phyloP scores from a whole-genome alignment of 2,888 invertebrate genomes.

The Trichopoda pennipes region DNA sequence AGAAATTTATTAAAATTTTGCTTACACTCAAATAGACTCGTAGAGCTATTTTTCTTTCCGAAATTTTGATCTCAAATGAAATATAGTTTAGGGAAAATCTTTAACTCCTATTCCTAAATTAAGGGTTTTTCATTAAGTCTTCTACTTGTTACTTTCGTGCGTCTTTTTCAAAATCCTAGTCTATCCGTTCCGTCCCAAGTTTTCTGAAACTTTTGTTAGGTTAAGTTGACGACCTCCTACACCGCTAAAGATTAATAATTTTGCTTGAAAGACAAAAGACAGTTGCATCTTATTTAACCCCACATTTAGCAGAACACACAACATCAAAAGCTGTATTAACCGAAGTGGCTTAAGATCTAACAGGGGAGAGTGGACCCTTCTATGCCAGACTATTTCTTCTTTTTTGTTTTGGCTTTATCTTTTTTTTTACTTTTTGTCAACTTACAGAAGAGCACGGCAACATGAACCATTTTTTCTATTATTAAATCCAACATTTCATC shows the following conservation, averaged over 20 bases:
- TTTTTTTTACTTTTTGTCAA: slow-evolving; percentile 44
- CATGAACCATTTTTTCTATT: slow-evolving; percentile 92
- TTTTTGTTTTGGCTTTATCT: too few species aligned
- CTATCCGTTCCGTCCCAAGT: slow-evolving; percentile 16
- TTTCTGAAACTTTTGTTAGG: slow-evolving; percentile 40
- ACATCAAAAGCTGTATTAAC: slow-evolving; percentile 6
- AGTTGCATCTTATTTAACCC: slow-evolving; percentile 23
- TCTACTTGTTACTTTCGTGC: too few species aligned
- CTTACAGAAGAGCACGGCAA: slow-evolving; percentile 96
- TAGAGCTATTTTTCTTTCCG: too few species aligned
- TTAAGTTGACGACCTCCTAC: slow-evolving; percentile 41
- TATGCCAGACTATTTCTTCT: too few species aligned
- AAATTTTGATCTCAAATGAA: too few species aligned
- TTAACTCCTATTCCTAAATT: too few species aligned
- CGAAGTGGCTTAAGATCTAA: too few species aligned
- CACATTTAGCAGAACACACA: slow-evolving; percentile 16
- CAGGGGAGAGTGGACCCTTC: background rate
- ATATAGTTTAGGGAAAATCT: too few species aligned
- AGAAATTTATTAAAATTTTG: background rate
- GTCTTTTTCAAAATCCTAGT: background rate
- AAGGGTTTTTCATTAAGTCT: too few species aligned
- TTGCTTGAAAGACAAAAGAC: slow-evolving; percentile 22
- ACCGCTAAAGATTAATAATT: slow-evolving; percentile 35
- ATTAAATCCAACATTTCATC: slow-evolving; percentile 96
- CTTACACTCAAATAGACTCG: too few species aligned